Evolutionary conservation across 2,113 vertebrate genomes (phyloP).

Genomic region (Strigops habroptila): DNA sequence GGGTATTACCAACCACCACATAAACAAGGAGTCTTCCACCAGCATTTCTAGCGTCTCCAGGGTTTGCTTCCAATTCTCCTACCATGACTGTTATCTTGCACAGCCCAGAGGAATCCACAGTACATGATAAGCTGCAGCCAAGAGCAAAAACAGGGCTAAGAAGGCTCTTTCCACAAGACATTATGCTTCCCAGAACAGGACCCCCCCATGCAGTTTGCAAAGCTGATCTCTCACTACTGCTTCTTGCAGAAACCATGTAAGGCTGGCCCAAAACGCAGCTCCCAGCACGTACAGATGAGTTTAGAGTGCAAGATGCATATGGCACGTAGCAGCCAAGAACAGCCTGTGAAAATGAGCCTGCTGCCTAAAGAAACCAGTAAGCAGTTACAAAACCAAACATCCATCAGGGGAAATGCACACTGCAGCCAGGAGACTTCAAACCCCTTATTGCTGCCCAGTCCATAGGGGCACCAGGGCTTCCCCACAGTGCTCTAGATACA

Average conservation of each 20-base stretch:
- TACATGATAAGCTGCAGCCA: neutral
- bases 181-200: neutral
- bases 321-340: neutral
- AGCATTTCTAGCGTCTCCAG: neutral
- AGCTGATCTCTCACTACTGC: neutral
- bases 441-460: neutral
- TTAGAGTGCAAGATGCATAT: neutral
- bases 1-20: neutral
- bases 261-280: neutral
- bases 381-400: neutral
- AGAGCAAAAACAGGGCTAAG: neutral
- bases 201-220: neutral
- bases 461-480: conserved; percentile 76
- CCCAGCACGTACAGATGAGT: neutral
- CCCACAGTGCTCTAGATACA: conserved; percentile 86
- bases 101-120: neutral
- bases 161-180: neutral
- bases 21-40: neutral
- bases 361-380: neutral
- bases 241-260: neutral
- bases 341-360: neutral
- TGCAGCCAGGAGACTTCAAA: neutral
- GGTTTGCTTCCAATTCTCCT: neutral
- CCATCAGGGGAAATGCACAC: neutral
- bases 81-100: accelerated